Base-by-base conservation (phyloP, 2,113 vertebrate species). In the Toxotes chatareus region DNA sequence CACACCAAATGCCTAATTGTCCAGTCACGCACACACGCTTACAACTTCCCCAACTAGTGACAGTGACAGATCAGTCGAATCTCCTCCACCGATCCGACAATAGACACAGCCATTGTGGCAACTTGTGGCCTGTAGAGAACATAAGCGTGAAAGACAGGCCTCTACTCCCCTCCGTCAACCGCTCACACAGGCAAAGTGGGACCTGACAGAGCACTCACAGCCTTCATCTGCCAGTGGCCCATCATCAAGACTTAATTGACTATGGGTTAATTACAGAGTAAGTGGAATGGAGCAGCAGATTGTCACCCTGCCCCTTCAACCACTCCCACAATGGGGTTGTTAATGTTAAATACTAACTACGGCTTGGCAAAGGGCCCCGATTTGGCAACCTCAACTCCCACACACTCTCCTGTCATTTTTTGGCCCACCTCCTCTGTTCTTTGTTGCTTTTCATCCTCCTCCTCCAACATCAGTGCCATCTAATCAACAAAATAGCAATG, bases 291-390 rank as follows among this genome's bases (percentile, higher is more conserved):
- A 56, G 79, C 63, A 21, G 81, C 85, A 73, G 83, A 91, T 72
- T 94, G 93, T 92, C 93, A 94, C 82, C 82, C 67, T 42, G 89
- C 91, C 60, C 80, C 88, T 79, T 88, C 88, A 86, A 75, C 82
- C 86, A 47, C 90, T 90, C 89, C 95, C 94, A 91, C 94, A 90
- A 88, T 85, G 88, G 90, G 86, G 93, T 90, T 91, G 89, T 95
- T 93, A 90, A 91, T 91, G 86, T 90, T 92, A 73, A 93, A 93
- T 86, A 90, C 86, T 76, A 79, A 86, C 86, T 84, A 73, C 87
- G 21, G 46, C 88, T 86, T 88, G 85, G 89, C 91, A 86, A 80
- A 60, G 85, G 46, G 80, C 80, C 65, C 78, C 68, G 68, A 82
- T 92, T 90, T 92, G 88, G 84, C 87, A 93, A 92, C 86, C 89